Base-by-base conservation (phyloP, 2,888 invertebrate species). In the Fragum fragum region DNA sequence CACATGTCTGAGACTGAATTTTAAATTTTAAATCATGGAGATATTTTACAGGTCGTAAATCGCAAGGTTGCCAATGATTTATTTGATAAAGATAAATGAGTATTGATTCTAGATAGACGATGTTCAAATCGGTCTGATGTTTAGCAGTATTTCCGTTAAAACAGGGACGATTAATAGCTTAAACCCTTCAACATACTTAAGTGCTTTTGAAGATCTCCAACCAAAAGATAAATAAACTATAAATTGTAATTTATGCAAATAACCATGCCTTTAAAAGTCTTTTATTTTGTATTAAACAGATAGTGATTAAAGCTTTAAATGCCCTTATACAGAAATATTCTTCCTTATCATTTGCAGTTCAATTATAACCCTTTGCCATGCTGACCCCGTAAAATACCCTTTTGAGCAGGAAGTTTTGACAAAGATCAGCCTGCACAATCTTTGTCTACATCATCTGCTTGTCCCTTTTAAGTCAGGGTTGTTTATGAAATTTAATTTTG, bases 221-320 rank as follows among this genome's bases (percentile, higher is more conserved):
- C 57, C 57, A 57, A 57, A 57, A 57, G 57, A 57, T 57, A 57
- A 57, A 57, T 26, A 57, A 57, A 57, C 57, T 26, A 57, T 57
- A 26, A 57, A 57, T 57, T 57, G 57, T 61, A 9, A 32, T 61
- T 29, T 32, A 29, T 61, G 61, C 61, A 61, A 61, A 61, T 61
- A 61, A 26, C 18, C 9, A 32, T 61, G 61, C 6, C 61, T 61
- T 61, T 32, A 61, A 61, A 61, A 61, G 26, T 28, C 32, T 61
- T 32, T 32, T 61, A 32, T 32, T 61, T 32, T 61, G 61, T 61
- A 29, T 61, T 61, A 32, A 61, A 7, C 61, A 61, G 23, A 3
- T 57, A 23, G 57, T 14, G 11, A 26, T 57, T n/a, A 57, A 57
- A 57, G 23, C 23, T 23, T 26, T 57, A 57, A 57, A 47, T 47